Percentiles rank a stretch among this genome's conserved stretches.
Conservation (phyloP, 2,113 vertebrate genomes). For the Numida meleagris region DNA sequence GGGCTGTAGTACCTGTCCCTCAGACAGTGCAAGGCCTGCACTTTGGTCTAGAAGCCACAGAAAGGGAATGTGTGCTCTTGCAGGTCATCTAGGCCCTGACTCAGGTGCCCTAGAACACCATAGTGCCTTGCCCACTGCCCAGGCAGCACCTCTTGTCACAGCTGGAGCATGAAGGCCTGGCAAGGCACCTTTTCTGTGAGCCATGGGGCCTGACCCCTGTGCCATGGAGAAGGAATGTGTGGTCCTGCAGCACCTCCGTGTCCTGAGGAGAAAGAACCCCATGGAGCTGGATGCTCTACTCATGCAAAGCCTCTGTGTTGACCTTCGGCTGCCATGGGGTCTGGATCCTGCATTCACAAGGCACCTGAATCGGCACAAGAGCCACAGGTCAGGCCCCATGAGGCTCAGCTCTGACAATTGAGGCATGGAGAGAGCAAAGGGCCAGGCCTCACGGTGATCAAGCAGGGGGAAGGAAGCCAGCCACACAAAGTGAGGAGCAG, state of each 20-base stretch:
- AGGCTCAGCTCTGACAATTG: neutral
- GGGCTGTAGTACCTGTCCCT: neutral
- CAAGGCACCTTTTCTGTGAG: neutral
- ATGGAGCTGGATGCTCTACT: neutral
- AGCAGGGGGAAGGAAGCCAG: neutral
- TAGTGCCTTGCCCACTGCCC: neutral
- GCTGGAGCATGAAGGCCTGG: neutral
- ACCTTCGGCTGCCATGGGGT: neutral
- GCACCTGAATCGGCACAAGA: neutral
- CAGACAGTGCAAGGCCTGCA: neutral
- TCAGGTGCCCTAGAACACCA: neutral
- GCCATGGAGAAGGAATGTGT: neutral
- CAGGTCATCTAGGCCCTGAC: neutral
- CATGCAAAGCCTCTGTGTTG: neutral
- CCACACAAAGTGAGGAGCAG: neutral
- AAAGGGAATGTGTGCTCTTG: neutral
- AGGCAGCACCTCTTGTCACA: neutral
- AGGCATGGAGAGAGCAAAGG: neutral
- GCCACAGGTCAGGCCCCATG: neutral
- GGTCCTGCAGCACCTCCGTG: neutral
- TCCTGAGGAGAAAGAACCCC: neutral
- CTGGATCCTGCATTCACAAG: neutral
- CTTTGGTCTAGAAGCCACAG: neutral
- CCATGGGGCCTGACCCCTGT: too few species aligned
- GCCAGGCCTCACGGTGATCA: neutral